A percentile compares a stretch with the other conserved stretches of the same genome.
Evolutionary conservation across 2,113 vertebrate genomes (phyloP).

Genomic region (Microcebus ravelobensis): DNA sequence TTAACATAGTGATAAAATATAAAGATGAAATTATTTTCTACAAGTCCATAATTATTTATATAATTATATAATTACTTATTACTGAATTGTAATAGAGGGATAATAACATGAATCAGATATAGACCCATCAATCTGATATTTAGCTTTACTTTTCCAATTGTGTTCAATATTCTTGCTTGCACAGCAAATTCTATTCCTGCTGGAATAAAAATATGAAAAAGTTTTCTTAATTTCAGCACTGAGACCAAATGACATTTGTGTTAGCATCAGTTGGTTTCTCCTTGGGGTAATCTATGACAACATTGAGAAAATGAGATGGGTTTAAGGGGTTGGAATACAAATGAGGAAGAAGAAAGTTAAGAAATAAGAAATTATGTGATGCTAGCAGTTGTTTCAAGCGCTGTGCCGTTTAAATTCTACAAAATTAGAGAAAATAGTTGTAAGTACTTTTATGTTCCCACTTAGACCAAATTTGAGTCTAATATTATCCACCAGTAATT

Average conservation of each 20-base stretch:
- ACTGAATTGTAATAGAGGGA: neutral
- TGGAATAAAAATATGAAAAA: conserved; percentile 25
- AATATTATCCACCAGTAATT: neutral
- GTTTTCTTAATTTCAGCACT: conserved; percentile 24
- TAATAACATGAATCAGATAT: neutral
- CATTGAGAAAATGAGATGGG: neutral
- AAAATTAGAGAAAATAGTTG: neutral
- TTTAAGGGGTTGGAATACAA: conserved; percentile 5
- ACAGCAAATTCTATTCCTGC: neutral
- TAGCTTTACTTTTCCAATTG: conserved; percentile 26
- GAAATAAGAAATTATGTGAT: conserved; percentile 1
- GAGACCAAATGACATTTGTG: neutral
- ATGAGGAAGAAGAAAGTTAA: neutral
- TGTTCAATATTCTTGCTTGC: neutral
- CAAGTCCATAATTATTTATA: neutral
- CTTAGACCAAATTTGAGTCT: neutral
- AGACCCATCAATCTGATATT: neutral
- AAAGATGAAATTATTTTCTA: conserved; percentile 30
- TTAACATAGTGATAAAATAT: conserved; percentile 10
- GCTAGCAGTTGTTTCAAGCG: neutral
- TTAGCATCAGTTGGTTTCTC: neutral
- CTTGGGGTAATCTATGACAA: conserved; percentile 3
- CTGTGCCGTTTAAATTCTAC: neutral
- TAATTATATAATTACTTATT: too few relatives aligned
- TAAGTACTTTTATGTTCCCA: neutral